phyloP scores from a whole-genome alignment of 2,113 vertebrate species.

The Oreocharis arfaki region DNA sequence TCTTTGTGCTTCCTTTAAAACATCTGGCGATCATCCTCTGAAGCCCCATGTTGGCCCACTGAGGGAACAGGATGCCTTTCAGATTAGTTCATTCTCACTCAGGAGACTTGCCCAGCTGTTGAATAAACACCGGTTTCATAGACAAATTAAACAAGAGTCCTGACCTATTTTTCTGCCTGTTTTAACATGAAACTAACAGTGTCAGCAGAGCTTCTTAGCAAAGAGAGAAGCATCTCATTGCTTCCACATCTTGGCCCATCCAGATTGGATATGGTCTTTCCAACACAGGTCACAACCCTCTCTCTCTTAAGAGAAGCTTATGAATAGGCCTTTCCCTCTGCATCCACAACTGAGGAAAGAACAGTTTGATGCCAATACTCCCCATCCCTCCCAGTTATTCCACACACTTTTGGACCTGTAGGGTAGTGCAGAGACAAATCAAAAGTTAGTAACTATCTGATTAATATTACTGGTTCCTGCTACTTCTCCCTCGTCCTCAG shows the following conservation, averaged over 20 bases:
- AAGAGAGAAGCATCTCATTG: neutral
- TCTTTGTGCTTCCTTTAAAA: neutral
- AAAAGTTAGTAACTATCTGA: neutral
- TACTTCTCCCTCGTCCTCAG: neutral
- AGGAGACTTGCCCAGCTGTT: neutral
- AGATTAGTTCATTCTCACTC: constrained; percentile 9
- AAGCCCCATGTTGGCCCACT: neutral
- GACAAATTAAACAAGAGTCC: neutral
- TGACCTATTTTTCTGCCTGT: neutral
- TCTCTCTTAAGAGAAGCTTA: neutral
- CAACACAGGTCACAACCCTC: neutral
- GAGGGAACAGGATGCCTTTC: neutral
- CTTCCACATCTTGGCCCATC: neutral
- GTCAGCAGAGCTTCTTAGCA: neutral
- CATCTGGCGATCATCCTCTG: neutral
- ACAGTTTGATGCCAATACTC: neutral
- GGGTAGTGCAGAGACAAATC: neutral
- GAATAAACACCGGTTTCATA: neutral
- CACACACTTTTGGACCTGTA: neutral
- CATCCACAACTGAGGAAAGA: neutral
- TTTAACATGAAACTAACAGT: neutral
- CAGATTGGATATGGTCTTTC: neutral
- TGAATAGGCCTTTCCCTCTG: neutral
- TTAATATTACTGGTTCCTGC: neutral
- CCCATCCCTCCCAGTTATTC: neutral